Conservation (phyloP, 2,797 vertebrate species). For the Meriones psammophilus region DNA sequence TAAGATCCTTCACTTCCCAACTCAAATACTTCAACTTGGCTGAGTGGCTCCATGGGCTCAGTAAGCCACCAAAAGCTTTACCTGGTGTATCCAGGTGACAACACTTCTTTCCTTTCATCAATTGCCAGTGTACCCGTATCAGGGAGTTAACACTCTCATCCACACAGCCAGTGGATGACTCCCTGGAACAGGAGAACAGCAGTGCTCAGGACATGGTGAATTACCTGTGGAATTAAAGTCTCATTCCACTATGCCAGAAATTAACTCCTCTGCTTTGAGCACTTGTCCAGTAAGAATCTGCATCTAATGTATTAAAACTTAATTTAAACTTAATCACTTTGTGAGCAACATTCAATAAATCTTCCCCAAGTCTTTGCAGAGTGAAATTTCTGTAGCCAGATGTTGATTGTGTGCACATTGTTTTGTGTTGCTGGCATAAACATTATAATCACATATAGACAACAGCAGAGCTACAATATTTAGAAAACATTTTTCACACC, state of each 20-base stretch:
- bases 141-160: constrained; percentile 70
- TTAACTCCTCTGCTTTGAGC: constrained; percentile 70
- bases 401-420: constrained; percentile 95
- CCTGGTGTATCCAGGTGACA: constrained; percentile 22
- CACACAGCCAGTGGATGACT: constrained; percentile 53
- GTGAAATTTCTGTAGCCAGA: constrained; percentile 91
- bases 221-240: constrained; percentile 59
- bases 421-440: constrained; percentile 95
- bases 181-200: constrained; percentile 26
- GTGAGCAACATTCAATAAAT: constrained; percentile 86
- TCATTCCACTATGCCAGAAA: constrained; percentile 76
- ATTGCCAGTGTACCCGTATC: constrained; percentile 47
- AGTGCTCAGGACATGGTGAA: constrained; percentile 15
- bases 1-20: not conserved
- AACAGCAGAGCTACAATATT: constrained; percentile 96
- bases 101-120: constrained; percentile 16
- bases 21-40: constrained; percentile 27
- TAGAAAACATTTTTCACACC: constrained; percentile 97
- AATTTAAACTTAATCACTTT: constrained; percentile 77
- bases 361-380: constrained; percentile 89
- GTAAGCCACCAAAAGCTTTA: not conserved
- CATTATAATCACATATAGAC: constrained; percentile 96
- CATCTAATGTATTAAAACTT: constrained; percentile 75
- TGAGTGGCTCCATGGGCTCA: not conserved
- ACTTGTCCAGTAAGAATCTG: constrained; percentile 76